phyloP scores from a whole-genome alignment of 2,888 invertebrate genomes.

The Rhamphomyia laevipes region DNA sequence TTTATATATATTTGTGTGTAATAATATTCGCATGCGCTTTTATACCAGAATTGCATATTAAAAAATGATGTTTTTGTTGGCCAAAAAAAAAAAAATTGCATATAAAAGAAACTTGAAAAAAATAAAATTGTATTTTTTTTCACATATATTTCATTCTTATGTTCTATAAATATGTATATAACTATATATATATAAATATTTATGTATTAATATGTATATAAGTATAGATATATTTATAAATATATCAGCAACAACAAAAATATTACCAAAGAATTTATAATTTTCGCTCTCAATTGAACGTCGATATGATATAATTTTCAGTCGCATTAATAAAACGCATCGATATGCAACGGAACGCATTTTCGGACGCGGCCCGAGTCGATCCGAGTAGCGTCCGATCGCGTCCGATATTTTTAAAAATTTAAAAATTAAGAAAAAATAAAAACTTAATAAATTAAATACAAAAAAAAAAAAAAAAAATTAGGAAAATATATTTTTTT shows the following conservation, averaged over 20 bases:
- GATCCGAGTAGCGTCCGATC: slow-evolving; percentile 40
- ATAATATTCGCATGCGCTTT: slow-evolving; percentile 21
- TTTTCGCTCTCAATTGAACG: slow-evolving; percentile 22
- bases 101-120: background rate
- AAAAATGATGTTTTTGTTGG: slow-evolving; percentile 15
- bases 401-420: slow-evolving; percentile 23
- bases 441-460: background rate
- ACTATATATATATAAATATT: too few species aligned
- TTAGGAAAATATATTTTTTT: too few species aligned
- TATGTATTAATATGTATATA: background rate
- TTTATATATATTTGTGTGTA: background rate
- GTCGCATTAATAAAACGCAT: slow-evolving; percentile 40
- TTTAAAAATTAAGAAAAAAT: slow-evolving; percentile 5
- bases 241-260: background rate
- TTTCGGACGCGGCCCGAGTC: slow-evolving; percentile 40
- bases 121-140: background rate
- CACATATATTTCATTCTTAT: too few species aligned
- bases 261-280: background rate
- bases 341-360: slow-evolving; percentile 41
- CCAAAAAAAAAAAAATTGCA: background rate
- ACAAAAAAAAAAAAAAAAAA: too few species aligned
- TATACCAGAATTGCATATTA: slow-evolving; percentile 21
- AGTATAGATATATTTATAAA: background rate
- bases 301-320: slow-evolving; percentile 37
- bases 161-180: too few species aligned